A percentile compares a stretch with the other conserved stretches of the same genome.
These are phyloP conservation scores for Odontocolon sp. DNA, from an alignment of 2,888 invertebrate species.

Conservation along the genomic window DNA sequence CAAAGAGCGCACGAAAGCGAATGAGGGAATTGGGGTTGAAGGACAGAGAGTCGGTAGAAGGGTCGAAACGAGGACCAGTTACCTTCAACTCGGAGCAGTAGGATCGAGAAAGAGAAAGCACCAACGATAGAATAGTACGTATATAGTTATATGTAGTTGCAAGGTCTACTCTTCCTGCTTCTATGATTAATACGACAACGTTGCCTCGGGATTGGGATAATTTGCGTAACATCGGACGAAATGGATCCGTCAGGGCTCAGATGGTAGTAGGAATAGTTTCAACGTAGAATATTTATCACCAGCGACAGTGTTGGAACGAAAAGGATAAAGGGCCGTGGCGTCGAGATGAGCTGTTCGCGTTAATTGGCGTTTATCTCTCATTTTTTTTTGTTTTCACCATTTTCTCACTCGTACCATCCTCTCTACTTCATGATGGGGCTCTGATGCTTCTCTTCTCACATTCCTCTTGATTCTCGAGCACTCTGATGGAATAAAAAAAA, in stretches of 20 bases:
- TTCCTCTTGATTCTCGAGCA: slow-evolving; percentile 18
- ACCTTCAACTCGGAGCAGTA: slow-evolving; percentile 9
- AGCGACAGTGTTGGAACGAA: background rate
- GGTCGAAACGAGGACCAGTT: slow-evolving; percentile 20
- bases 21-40: slow-evolving; percentile 1
- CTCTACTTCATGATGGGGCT: slow-evolving; percentile 26
- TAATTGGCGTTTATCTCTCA: slow-evolving; percentile 43
- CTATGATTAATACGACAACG: slow-evolving; percentile 72
- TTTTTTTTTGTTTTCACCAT: slow-evolving; percentile 21
- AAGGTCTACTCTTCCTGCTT: slow-evolving; percentile 51
- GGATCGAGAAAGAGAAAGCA: background rate
- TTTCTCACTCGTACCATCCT: slow-evolving; percentile 21
- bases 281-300: slow-evolving; percentile 59
- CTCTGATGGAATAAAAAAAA: slow-evolving; percentile 4
- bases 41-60: slow-evolving; percentile 33
- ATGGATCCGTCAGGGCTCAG: slow-evolving; percentile 67
- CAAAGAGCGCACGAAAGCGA: slow-evolving; percentile 4
- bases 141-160: background rate
- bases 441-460: slow-evolving; percentile 16
- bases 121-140: background rate
- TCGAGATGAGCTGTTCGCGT: slow-evolving; percentile 42
- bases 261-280: slow-evolving; percentile 64
- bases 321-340: slow-evolving; percentile 10
- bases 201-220: slow-evolving; percentile 66
- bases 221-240: slow-evolving; percentile 70